Base-by-base conservation (phyloP, 2,888 invertebrate genomes). In the Idaea dimidiata region DNA sequence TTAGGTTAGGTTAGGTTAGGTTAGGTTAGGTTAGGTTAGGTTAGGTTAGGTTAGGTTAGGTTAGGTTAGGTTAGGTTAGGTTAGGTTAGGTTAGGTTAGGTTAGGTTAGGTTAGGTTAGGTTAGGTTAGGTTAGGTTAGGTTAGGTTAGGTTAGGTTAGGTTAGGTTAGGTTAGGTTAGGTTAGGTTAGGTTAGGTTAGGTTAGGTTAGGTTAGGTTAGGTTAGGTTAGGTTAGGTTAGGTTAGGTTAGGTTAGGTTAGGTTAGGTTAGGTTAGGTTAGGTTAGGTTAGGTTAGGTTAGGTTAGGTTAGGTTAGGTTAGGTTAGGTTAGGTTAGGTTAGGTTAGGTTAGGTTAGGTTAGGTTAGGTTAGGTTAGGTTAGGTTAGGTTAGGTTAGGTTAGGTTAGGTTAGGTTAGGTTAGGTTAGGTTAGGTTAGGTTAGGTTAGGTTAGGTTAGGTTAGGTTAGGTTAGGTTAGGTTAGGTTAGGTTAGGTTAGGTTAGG, bases 1-100 rank as follows among this genome's bases (percentile, higher is more conserved):
- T 69, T 71, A 69, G 68, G 71, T 71, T 71, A 71, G 71, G 68
- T 70, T 70, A 67, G 66, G 70, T 68, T 70, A 64, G 67, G 66
- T 67, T 67, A 67, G 67, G 67, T 67, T 67, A 67, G 67, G 67
- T 65, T 67, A 64, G 63, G 66, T 67, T 65, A 64, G 62, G 63
- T 67, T 67, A 64, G 63, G 63, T 65, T 65, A 67, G 62, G 65
- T 67, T 67, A 64, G 63, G 63, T 67, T 67, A 64, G 63, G 63
- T 65, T 67, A 63, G 63, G 65, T 65, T 65, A 66, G 66, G 66
- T 66, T 66, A 66, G 66, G 66, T 66, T 66, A 65, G 63, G n/a
- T n/a, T n/a, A n/a, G n/a, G n/a, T n/a, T n/a, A n/a, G 67, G 65
- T 67, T 65, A 67, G 67, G 67, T 67, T 67, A 65, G 67, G 67